Percentiles rank a stretch among this genome's conserved stretches.
Evolutionary conservation across 2,888 invertebrate genomes (phyloP).

Genomic region (Scelioninae gen. 1): DNA sequence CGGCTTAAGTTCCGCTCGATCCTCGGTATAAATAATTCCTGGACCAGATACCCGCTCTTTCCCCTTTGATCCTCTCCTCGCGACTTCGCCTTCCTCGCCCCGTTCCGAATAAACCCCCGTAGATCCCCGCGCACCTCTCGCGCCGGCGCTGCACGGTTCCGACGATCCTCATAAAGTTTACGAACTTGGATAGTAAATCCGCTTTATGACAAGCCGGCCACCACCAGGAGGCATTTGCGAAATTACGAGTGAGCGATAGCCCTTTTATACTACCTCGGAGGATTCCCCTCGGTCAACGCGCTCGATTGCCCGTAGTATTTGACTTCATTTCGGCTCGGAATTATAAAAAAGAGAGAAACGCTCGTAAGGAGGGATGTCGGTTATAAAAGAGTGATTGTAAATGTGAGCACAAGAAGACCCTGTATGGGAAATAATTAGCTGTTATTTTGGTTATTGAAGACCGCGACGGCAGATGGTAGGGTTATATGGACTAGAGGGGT

Average conservation of each 20-base stretch:
- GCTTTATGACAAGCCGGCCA: slow-evolving; percentile 79
- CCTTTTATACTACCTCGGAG: slow-evolving; percentile 75
- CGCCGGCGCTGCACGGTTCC: slow-evolving; percentile 69
- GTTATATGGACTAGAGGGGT: slow-evolving; percentile 42
- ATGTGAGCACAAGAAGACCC: slow-evolving; percentile 18
- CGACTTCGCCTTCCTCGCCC: slow-evolving; percentile 38
- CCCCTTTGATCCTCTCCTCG: slow-evolving; percentile 41
- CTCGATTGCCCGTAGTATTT: slow-evolving; percentile 65
- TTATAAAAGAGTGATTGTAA: slow-evolving; percentile 62
- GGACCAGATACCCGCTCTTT: slow-evolving; percentile 62
- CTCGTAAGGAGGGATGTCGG: slow-evolving; percentile 28
- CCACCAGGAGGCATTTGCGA: slow-evolving; percentile 77
- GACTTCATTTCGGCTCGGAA: slow-evolving; percentile 59
- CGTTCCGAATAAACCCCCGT: slow-evolving; percentile 25
- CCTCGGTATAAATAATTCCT: slow-evolving; percentile 66
- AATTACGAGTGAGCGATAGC: slow-evolving; percentile 77
- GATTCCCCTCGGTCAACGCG: slow-evolving; percentile 68
- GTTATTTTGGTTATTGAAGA: slow-evolving; percentile 42
- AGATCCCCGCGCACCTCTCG: slow-evolving; percentile 59
- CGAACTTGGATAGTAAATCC: slow-evolving; percentile 79
- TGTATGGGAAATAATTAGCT: slow-evolving; percentile 56
- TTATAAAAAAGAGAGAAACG: slow-evolving; percentile 53
- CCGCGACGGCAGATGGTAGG: neutral
- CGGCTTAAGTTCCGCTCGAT: slow-evolving; percentile 64
- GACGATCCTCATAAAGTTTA: slow-evolving; percentile 80